These are phyloP conservation scores for Megaceryle alcyon DNA, from an alignment of 2,797 vertebrate genomes.

Conservation along the genomic window DNA sequence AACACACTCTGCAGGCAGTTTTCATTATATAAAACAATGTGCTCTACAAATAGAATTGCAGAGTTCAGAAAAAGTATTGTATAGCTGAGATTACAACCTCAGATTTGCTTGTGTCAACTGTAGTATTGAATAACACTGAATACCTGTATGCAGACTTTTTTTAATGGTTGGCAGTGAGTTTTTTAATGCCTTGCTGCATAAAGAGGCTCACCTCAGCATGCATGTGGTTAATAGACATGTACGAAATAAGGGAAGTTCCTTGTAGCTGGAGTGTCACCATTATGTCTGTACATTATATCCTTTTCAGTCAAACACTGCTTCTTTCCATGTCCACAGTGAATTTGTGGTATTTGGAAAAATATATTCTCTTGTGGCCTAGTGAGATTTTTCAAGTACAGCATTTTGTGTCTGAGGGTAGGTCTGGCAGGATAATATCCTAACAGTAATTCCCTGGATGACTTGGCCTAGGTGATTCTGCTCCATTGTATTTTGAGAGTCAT, in stretches of 20 bases:
- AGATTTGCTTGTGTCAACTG: not conserved
- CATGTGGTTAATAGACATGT: not conserved
- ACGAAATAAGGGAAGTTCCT: not conserved
- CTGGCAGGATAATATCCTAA: not conserved
- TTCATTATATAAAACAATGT: conserved; percentile 35
- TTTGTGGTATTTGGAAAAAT: not conserved
- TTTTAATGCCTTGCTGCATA: not conserved
- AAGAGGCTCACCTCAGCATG: not conserved
- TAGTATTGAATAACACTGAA: not conserved
- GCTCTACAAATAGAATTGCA: conserved; percentile 30
- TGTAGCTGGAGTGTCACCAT: not conserved
- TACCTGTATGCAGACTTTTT: not conserved
- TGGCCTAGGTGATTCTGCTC: not conserved
- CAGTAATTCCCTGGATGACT: not conserved
- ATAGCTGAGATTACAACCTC: conserved; percentile 13
- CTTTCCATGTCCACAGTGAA: not conserved
- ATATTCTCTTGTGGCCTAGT: not conserved
- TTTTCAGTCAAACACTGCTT: not conserved
- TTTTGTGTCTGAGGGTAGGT: not conserved
- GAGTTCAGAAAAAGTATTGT: not conserved
- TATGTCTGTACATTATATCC: not conserved
- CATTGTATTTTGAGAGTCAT: not conserved
- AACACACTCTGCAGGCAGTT: conserved; percentile 35
- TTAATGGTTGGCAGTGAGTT: not conserved
- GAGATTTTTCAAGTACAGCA: not conserved